phyloP scores from a whole-genome alignment of 1,140 invertebrate genomes.

The Drosophila fuyamai region DNA sequence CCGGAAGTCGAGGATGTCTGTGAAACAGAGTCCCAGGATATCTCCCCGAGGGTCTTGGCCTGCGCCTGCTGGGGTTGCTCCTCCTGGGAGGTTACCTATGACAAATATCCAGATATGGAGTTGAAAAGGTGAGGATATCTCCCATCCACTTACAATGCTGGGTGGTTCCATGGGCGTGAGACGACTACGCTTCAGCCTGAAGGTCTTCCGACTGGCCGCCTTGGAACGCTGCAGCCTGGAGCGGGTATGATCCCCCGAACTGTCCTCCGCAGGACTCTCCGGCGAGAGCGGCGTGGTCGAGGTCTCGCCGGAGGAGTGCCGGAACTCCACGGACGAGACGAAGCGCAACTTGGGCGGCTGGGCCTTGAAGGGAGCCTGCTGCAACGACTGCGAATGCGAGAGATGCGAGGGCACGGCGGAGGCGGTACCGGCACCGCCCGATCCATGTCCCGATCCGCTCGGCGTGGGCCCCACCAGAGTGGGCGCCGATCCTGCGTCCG shows the following conservation, averaged over 20 bases:
- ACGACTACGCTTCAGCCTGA: slow-evolving; percentile 93
- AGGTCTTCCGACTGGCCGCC: slow-evolving; percentile 97
- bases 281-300: slow-evolving; percentile 90
- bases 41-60: slow-evolving; percentile 85
- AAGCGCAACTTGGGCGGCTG: slow-evolving; percentile 90
- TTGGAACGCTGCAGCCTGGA: slow-evolving; percentile 95
- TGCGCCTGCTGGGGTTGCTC: slow-evolving; percentile 59
- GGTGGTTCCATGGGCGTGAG: slow-evolving; percentile 76
- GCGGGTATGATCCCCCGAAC: slow-evolving; percentile 86
- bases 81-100: slow-evolving; percentile 75
- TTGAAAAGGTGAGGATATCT: slow-evolving; percentile 18
- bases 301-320: slow-evolving; percentile 87
- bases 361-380: slow-evolving; percentile 81
- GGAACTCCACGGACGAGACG: slow-evolving; percentile 87
- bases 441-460: slow-evolving; percentile 63
- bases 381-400: slow-evolving; percentile 81
- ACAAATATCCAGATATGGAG: slow-evolving; percentile 50
- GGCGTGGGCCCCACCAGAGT: slow-evolving; percentile 68
- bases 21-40: slow-evolving; percentile 92
- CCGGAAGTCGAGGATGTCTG: slow-evolving; percentile 92
- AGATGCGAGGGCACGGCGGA: slow-evolving; percentile 75
- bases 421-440: slow-evolving; percentile 36
- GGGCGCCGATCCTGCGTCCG: slow-evolving; percentile 73
- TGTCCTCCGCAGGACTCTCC: slow-evolving; percentile 89
- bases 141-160: slow-evolving; percentile 74